These are phyloP conservation scores for Pachyuromys duprasi DNA, from an alignment of 2,797 vertebrate genomes.

Conservation along the genomic window DNA sequence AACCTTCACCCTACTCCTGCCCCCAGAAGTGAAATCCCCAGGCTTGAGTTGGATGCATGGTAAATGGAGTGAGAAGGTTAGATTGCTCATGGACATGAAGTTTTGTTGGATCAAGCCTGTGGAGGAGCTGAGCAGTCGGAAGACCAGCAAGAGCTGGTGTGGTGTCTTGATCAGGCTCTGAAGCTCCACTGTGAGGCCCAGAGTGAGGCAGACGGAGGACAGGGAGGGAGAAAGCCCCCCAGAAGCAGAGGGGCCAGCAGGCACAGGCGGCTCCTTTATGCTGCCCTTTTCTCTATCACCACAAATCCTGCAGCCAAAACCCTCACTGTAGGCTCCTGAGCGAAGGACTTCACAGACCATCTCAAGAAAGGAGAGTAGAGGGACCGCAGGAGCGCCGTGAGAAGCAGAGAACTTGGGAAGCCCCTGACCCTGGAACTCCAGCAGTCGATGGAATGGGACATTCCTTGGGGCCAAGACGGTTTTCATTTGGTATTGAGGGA, in stretches of 20 bases:
- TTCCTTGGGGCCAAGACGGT: neutral
- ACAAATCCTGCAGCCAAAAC: slow-evolving; percentile 12
- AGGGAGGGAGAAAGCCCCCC: neutral
- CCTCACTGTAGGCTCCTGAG: neutral
- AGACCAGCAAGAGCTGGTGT: neutral
- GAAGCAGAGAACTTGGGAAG: neutral
- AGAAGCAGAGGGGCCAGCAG: neutral
- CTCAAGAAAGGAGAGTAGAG: neutral
- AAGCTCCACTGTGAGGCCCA: neutral
- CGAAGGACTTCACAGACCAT: neutral
- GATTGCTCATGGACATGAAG: neutral
- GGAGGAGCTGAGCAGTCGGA: neutral
- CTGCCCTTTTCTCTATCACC: neutral
- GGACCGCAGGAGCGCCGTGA: neutral
- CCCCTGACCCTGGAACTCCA: neutral
- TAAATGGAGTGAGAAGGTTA: neutral
- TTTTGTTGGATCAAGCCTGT: neutral
- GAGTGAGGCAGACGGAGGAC: too few species aligned
- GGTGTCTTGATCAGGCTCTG: neutral
- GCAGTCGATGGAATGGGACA: neutral
- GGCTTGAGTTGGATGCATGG: neutral
- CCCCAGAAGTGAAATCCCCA: neutral
- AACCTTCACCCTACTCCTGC: rapidly evolving
- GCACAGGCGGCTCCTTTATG: too few species aligned
- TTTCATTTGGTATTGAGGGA: neutral